A percentile compares a stretch with the other conserved stretches of the same genome.
phyloP scores from a whole-genome alignment of 2,797 vertebrate genomes.

The Hephaestus fuliginosus region DNA sequence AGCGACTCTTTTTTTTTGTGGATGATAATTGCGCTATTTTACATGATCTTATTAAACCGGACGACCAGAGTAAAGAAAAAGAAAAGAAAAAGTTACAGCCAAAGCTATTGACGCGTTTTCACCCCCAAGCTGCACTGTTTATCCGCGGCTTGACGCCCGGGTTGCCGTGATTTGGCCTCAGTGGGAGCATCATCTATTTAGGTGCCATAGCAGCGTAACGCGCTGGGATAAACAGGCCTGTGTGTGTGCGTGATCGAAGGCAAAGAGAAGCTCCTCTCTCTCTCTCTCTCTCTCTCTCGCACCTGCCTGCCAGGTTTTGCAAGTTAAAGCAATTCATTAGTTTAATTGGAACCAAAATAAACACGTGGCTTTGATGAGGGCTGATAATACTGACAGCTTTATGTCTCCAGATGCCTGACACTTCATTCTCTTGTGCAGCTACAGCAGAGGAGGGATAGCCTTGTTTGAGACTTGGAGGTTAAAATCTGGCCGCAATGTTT shows the following conservation, averaged over 20 bases:
- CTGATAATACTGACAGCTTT: background rate
- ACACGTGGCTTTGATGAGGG: background rate
- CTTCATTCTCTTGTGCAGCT: background rate
- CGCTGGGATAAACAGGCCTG: constrained; percentile 38
- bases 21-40: constrained; percentile 58
- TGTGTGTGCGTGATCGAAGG: constrained; percentile 17
- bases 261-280: constrained; percentile 13
- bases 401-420: background rate
- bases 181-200: constrained; percentile 60
- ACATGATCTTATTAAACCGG: constrained; percentile 31
- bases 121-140: constrained; percentile 1
- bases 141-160: constrained; percentile 23
- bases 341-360: background rate
- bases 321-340: constrained; percentile 7
- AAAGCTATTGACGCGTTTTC: constrained; percentile 23
- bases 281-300: too few relatives aligned
- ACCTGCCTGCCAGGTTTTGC: background rate
- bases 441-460: background rate
- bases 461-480: background rate
- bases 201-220: constrained; percentile 34
- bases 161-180: constrained; percentile 31
- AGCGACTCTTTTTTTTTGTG: constrained; percentile 49
- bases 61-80: constrained; percentile 3
- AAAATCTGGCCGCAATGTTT: background rate
- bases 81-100: background rate